phyloP scores from a whole-genome alignment of 2,113 vertebrate species.

The Noturus placidus region DNA sequence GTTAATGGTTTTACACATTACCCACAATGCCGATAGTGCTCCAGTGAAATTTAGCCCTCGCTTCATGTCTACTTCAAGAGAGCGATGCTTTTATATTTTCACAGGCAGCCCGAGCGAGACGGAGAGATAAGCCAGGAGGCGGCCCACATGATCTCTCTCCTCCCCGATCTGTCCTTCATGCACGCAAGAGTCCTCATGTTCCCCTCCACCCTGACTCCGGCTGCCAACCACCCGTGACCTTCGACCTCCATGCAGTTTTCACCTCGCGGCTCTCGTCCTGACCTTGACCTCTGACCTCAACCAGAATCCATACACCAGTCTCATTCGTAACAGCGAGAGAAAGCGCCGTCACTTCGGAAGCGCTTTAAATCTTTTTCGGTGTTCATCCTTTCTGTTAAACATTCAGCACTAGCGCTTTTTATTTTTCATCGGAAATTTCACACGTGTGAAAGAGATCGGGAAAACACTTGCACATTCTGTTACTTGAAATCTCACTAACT shows the following conservation, averaged over 20 bases:
- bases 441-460: neutral
- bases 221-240: constrained; percentile 16
- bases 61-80: too few species aligned
- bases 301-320: neutral
- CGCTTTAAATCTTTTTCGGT: neutral
- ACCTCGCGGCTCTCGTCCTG: neutral
- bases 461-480: constrained; percentile 41
- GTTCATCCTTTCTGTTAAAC: neutral
- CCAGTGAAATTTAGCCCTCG: too few species aligned
- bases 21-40: too few species aligned
- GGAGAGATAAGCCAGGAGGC: constrained; percentile 84
- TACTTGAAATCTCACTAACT: constrained; percentile 43
- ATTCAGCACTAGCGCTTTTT: neutral
- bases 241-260: neutral
- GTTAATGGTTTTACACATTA: too few species aligned
- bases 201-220: constrained; percentile 77
- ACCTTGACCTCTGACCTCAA: neutral
- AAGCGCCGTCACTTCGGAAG: neutral
- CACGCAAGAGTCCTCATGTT: constrained; percentile 90
- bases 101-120: constrained; percentile 80
- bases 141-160: constrained; percentile 75
- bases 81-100: neutral
- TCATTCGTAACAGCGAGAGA: neutral
- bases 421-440: neutral
- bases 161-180: constrained; percentile 90